Base-by-base conservation (phyloP, 2,888 invertebrate genomes). In the Callinectes sapidus region DNA sequence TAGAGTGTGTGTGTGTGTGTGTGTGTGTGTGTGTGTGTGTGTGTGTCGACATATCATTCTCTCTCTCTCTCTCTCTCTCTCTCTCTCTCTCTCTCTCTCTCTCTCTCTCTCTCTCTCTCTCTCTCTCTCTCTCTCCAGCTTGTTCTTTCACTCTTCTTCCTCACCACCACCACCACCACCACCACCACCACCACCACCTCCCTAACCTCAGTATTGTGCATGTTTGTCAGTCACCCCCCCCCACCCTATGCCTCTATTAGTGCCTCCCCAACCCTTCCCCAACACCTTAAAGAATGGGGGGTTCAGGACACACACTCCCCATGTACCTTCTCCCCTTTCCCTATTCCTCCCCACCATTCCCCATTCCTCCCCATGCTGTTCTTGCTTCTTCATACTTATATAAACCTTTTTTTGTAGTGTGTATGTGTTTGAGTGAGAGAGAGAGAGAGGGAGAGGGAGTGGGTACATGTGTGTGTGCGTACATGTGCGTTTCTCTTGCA, bases 141-240 rank as follows among this genome's bases (percentile, higher is more conserved):
- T 61, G 14, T 18, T 61, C 61, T 5, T 5, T 61, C 39, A 3
- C 5, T 39, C 39, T 39, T 71, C 5, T 39, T 39, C 39, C 39
- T 39, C 18, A 55, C 13, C 23, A 1, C 61, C 23, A 23, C 61
- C 61, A 23, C 23, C 61, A 61, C 23, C 23, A 48, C 61, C 61
- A 23, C 61, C 61, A 23, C 61, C 61, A 23, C 61, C 61, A 16
- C 61, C 61, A 23, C 71, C 71, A 28, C 71, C 71, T 71, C 71
- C 71, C n/a, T 28, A 23, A n/a, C 71, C 28, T 71, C 28, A 71
- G 71, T 71, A 71, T 71, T 71, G 71, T 71, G 71, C 71, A 71
- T 71, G 71, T n/a, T 71, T 71, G 71, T 71, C 28, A 28, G 28
- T 71, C 28, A 71, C n/a, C 28, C 28, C 28, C 28, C 5, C 8